These are phyloP conservation scores for Clostera curtula DNA, from an alignment of 2,888 invertebrate species.

Conservation along the genomic window DNA sequence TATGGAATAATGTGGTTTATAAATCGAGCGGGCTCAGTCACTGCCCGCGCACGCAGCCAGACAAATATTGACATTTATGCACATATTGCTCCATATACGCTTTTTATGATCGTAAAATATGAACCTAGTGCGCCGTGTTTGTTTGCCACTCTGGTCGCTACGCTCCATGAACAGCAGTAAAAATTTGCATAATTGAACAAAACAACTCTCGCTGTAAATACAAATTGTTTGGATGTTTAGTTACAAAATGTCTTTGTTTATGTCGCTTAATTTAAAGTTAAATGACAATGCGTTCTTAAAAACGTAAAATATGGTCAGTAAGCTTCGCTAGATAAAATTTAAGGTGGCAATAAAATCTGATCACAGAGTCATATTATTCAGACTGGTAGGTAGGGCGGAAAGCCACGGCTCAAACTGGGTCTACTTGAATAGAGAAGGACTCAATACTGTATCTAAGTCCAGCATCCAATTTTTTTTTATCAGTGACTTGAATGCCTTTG, in stretches of 20 bases:
- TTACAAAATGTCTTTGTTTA: conserved; percentile 48
- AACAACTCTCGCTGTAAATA: conserved; percentile 55
- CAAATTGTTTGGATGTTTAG: conserved; percentile 54
- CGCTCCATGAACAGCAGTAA: conserved; percentile 57
- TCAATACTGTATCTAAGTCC: no score
- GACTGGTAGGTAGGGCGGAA: no score
- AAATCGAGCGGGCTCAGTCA: conserved; percentile 46
- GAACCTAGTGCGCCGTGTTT: conserved; percentile 55
- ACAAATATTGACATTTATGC: conserved; percentile 72
- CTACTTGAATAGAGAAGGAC: no score
- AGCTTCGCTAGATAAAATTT: no score
- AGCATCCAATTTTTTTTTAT: no score
- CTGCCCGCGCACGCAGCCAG: conserved; percentile 27
- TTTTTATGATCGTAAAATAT: conserved; percentile 72
- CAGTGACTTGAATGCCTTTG: no score
- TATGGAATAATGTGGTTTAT: conserved; percentile 48
- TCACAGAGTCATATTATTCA: no score
- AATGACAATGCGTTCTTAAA: conserved; percentile 25
- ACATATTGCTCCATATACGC: conserved; percentile 73
- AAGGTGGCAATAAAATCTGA: no score
- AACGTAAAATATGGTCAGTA: conserved; percentile 6
- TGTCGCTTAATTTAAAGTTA: conserved; percentile 40
- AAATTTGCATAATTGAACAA: conserved; percentile 71
- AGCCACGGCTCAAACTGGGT: no score
- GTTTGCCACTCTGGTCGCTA: conserved; percentile 49